Evolutionary conservation across 2,797 vertebrate species (phyloP).

Genomic region (Sebastolobus altivelis): DNA sequence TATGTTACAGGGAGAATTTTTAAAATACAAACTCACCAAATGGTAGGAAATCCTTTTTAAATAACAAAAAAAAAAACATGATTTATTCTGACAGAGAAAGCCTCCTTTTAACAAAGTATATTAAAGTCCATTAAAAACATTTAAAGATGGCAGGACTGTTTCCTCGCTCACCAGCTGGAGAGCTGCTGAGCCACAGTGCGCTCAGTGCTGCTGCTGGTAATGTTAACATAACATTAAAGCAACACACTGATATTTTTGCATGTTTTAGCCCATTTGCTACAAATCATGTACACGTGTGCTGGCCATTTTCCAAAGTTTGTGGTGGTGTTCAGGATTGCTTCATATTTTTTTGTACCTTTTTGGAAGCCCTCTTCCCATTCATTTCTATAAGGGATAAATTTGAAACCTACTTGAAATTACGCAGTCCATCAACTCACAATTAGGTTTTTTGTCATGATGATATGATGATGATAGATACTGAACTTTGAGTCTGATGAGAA

Average conservation of each 20-base stretch:
- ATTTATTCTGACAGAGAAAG: background rate
- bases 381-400: background rate
- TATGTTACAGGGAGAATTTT: background rate
- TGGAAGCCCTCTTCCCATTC: background rate
- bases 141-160: background rate
- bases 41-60: background rate
- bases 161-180: background rate
- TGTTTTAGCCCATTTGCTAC: background rate
- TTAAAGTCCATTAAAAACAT: background rate
- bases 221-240: background rate
- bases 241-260: background rate
- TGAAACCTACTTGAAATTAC: background rate
- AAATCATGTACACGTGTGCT: background rate
- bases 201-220: background rate
- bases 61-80: background rate
- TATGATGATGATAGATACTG: background rate
- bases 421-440: background rate
- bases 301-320: background rate
- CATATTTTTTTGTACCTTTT: background rate
- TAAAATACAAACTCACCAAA: background rate
- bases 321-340: background rate
- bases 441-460: background rate
- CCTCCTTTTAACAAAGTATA: background rate
- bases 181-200: background rate
- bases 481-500: background rate